Evolutionary conservation across 2,113 vertebrate genomes (phyloP), one percentile per base, ranked within the genome.

Genomic region (Rattus rattus): DNA sequence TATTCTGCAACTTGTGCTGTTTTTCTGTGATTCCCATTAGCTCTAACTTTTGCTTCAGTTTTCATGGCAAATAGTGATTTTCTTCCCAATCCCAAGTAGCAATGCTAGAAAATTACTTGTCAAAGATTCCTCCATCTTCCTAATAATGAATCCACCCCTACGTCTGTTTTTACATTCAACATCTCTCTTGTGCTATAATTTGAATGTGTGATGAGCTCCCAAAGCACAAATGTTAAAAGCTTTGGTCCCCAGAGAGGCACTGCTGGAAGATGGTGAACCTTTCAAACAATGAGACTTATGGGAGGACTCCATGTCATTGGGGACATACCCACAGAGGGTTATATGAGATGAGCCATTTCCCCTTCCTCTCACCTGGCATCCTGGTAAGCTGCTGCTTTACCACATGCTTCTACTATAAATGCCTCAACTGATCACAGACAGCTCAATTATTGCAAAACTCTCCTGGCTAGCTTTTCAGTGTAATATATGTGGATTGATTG

Each of bases 121-220:
- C 36, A 72, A 86, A 54, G 16, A 70, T 39, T 69, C 9, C 5
- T 24, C 2, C 8, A 28, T 26, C 33, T 90, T 77, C 17, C 69
- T 96, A 47, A 52, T 69, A 83, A 43, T 5, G 8, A 91, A 65
- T 65, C 69, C 39, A 77, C 70, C 47, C 2, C 19, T 43, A 80
- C 77, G 19, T 85, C 63, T 77, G 47, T 80, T 95, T 89, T 92
- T n/a, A 65, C 79, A 49, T 80, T n/a, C 49, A 92, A 52, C 56
- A 89, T 86, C 22, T 90, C 36, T 92, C 7, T 4, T 14, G 20
- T 52, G 67, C 14, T 61, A 36, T 70, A 70, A 28, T 81, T 73
- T 89, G 7, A 43, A n/a, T 94, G 16, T n/a, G 36, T 36, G 43
- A n/a, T 63, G 30, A 56, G 28, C 39, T 43, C 39, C 10, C 52